phyloP scores from a whole-genome alignment of 2,113 vertebrate genomes.

The Bubo bubo region DNA sequence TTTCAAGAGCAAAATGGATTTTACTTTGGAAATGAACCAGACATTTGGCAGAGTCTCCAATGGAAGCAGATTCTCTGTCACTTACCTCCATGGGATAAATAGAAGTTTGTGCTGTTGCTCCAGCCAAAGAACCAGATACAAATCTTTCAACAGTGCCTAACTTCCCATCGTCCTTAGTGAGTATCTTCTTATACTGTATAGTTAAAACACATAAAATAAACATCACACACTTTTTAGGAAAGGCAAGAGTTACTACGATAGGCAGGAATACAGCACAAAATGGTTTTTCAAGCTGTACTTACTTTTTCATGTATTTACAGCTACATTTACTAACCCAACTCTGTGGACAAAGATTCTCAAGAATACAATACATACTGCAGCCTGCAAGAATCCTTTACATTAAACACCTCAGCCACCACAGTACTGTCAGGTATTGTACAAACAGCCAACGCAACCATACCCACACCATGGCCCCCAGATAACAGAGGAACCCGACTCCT shows the following conservation, averaged over 20 bases:
- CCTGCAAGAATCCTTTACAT: neutral
- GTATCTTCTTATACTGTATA: slow-evolving; percentile 89
- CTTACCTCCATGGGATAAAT: slow-evolving; percentile 98
- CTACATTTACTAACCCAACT: neutral
- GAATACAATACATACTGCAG: neutral
- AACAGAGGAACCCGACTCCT: neutral
- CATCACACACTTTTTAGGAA: neutral
- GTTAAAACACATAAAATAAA: slow-evolving; percentile 20
- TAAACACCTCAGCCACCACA: neutral
- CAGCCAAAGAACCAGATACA: slow-evolving; percentile 91
- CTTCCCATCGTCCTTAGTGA: slow-evolving; percentile 84
- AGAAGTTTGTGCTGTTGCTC: slow-evolving; percentile 91
- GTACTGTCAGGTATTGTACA: neutral
- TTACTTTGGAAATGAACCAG: neutral
- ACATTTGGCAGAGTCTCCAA: neutral
- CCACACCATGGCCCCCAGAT: neutral
- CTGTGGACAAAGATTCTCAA: neutral
- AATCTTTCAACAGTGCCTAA: slow-evolving; percentile 87
- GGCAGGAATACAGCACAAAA: neutral
- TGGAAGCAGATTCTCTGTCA: neutral
- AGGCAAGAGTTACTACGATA: neutral
- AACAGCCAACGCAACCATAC: neutral
- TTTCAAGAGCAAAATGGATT: neutral
- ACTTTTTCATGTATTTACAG: neutral
- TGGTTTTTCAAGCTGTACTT: neutral